Evolutionary conservation across 2,888 invertebrate genomes (phyloP), one percentile per base, ranked within the genome.

Genomic region (Volucella inanis): DNA sequence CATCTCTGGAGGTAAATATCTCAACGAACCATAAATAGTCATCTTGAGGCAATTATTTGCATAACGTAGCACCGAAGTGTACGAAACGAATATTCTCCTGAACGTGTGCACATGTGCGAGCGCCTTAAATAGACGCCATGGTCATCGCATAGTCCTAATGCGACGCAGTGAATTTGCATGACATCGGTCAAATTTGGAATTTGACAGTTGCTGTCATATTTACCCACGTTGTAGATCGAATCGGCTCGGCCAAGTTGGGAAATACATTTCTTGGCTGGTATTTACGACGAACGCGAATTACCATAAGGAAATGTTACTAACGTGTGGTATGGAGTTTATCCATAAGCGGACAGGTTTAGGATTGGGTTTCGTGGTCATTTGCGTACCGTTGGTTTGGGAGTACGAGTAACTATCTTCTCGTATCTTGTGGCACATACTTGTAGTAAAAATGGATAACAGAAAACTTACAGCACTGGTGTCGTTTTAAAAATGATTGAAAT

Each of bases 131-230:
- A 59, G 75, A 39, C 61, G 47, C 52, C 52, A 68, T 55, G 50
- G 43, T 47, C 65, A 52, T 76, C n/a, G 45, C 52, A 2, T 31
- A 31, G 31, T 81, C 52, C 72, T 64, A 83, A 62, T 72, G 68
- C 61, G 59, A 55, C 54, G 75, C 71, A 68, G 83, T 67, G 55
- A 76, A 85, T 85, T 85, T 85, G 85, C 85, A 85, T 85, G 81
- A 85, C 76, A 81, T 85, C 81, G 81, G 76, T 85, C 85, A 85
- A 77, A 77, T 77, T 76, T 65, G 62, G 67, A 81, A 49, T 85
- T 81, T 80, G 85, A 85, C 85, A 85, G 76, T 55, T 57, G 67
- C 81, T 77, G 81, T 85, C 85, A 85, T 85, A 81, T 85, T 85
- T 61, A 38, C 54, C 45, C 52, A 64, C 45, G 64, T 72, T 61